Evolutionary conservation across 2,888 invertebrate species (phyloP), one percentile per base, ranked within the genome.

Genomic region (Eristalis pertinax): DNA sequence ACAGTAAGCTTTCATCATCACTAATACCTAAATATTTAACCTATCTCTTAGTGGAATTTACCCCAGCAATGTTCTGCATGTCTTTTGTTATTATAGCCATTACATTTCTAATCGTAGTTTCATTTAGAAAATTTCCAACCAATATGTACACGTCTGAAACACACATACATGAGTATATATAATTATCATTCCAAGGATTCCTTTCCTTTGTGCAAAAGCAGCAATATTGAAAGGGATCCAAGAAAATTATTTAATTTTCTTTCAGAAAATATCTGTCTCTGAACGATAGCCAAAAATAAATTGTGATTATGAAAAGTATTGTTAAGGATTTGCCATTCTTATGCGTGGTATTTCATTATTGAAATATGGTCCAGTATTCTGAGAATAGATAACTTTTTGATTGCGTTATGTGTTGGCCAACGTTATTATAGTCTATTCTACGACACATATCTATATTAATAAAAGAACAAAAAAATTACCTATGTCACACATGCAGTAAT

Each of bases 181-280:
- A 65, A 58, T 50, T 41, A 50, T 41, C 58, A 19, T 73, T 67
- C 58, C 41, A 32, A 43, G 60, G 60, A 79, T 43, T 72, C 43
- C 41, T 38, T 73, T 65, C 72, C 65, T 72, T 60, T 60, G 60
- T 65, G 8, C 32, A 58, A 35, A 65, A 29, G 38, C 65, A 64
- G 29, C 64, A n/a, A 72, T 70, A 64, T 24, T 26, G 22, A 64
- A 65, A 32, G 22, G 72, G 41, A 67, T 79, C 32, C 41, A 72
- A 67, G 60, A 32, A 79, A 73, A 79, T 73, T 60, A 41, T 72
- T 72, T 77, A 69, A 69, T 69, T 77, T 77, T 69, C 77, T 63
- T 77, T 2, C 10, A 32, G 69, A 24, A 69, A 77, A 63, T 38
- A 69, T 77, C 63, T 50, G 68, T 69, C 50, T 41, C 38, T 50